These are phyloP conservation scores for Brenthis ino DNA, from an alignment of 2,888 invertebrate genomes.

Conservation along the genomic window DNA sequence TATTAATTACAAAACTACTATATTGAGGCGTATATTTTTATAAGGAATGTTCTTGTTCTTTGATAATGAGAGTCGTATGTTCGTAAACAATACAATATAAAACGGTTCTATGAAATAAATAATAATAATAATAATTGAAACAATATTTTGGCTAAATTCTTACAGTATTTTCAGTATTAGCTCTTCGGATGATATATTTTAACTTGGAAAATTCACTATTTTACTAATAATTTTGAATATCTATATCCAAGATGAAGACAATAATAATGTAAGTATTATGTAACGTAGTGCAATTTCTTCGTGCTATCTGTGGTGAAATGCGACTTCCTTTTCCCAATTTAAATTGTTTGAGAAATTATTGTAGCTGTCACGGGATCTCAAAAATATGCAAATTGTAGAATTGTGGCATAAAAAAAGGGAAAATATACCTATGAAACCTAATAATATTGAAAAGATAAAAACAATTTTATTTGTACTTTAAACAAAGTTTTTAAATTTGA, in stretches of 20 bases:
- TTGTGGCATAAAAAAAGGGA: background rate
- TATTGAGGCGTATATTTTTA: too few species aligned
- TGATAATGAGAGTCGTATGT: too few species aligned
- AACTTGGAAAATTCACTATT: conserved; percentile 8
- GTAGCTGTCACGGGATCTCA: conserved; percentile 23
- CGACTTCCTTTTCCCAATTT: conserved; percentile 26
- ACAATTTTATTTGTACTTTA: background rate
- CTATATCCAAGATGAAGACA: conserved; percentile 24
- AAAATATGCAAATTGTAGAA: conserved; percentile 21
- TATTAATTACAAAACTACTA: too few species aligned
- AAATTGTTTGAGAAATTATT: background rate
- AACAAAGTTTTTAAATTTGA: background rate
- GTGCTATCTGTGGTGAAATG: conserved; percentile 36
- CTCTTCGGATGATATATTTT: background rate
- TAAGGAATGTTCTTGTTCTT: too few species aligned
- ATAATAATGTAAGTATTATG: conserved; percentile 20
- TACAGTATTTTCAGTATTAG: too few species aligned
- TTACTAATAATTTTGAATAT: conserved; percentile 1
- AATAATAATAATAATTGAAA: too few species aligned
- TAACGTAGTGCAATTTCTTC: background rate
- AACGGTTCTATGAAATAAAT: too few species aligned
- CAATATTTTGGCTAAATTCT: background rate
- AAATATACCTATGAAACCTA: background rate
- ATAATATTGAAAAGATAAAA: background rate
- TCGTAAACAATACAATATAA: too few species aligned